Evolutionary conservation across 2,797 vertebrate genomes (phyloP).

Genomic region (Siniperca scherzeri): DNA sequence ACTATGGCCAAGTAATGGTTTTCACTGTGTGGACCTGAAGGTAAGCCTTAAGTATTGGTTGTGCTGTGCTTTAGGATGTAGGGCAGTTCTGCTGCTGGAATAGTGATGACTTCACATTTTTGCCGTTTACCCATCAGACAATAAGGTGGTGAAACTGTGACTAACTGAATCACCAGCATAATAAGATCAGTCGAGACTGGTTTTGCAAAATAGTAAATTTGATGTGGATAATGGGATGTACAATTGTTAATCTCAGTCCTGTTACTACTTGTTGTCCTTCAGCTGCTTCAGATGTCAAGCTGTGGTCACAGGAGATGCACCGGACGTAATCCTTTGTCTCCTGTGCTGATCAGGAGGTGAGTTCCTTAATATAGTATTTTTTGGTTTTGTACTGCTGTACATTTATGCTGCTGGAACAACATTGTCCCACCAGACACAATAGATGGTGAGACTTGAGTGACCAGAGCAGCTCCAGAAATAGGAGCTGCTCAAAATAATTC

Average conservation of each 20-base stretch:
- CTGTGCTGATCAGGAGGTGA: slow-evolving; percentile 43
- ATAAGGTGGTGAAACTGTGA: slow-evolving; percentile 82
- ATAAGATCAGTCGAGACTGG: neutral
- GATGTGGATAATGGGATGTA: rapidly evolving
- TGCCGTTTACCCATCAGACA: slow-evolving; percentile 91
- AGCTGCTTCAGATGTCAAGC: neutral
- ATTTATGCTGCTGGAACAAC: neutral
- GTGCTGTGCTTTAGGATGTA: neutral
- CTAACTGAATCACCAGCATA: slow-evolving; percentile 78
- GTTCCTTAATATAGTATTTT: neutral
- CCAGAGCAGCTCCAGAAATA: neutral
- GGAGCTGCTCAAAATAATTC: neutral
- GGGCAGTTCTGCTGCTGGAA: slow-evolving; percentile 31
- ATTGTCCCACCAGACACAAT: too few relatives aligned
- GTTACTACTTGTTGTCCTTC: neutral
- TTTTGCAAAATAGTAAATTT: neutral
- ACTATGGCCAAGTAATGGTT: neutral
- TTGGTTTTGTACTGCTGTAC: neutral
- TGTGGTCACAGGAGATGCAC: neutral
- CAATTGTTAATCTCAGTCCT: neutral
- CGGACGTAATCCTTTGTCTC: neutral
- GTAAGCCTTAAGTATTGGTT: slow-evolving; percentile 19
- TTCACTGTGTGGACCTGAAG: neutral
- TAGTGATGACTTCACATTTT: slow-evolving; percentile 77
- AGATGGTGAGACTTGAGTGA: neutral